These are phyloP conservation scores for Cynoglossus semilaevis DNA, from an alignment of 2,113 vertebrate species.

Conservation along the genomic window DNA sequence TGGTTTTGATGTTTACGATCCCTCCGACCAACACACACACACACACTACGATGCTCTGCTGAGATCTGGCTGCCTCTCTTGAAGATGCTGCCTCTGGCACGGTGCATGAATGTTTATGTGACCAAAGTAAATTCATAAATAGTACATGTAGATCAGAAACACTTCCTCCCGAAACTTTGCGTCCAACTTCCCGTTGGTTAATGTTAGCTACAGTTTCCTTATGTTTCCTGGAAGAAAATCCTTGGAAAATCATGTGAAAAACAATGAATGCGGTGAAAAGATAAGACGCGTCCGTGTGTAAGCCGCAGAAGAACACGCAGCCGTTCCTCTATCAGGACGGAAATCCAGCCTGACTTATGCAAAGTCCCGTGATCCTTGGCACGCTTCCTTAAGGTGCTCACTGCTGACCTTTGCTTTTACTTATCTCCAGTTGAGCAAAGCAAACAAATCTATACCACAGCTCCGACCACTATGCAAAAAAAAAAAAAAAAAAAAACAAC, in stretches of 20 bases:
- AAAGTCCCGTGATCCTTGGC: constrained; percentile 53
- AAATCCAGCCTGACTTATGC: constrained; percentile 51
- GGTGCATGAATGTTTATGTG: not conserved
- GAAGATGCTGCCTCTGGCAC: constrained; percentile 6
- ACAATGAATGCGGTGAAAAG: constrained; percentile 28
- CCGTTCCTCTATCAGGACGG: constrained; percentile 30
- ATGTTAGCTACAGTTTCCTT: constrained; percentile 6
- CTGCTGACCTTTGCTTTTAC: constrained; percentile 54
- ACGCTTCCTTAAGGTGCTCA: constrained; percentile 28
- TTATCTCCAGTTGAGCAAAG: constrained; percentile 30
- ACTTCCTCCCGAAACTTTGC: not conserved
- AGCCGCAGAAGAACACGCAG: constrained; percentile 47
- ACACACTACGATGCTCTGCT: no score
- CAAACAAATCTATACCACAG: constrained; percentile 61
- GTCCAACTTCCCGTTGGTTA: not conserved
- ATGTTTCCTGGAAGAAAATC: constrained; percentile 41
- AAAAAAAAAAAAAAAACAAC: constrained; percentile 14
- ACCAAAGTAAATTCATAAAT: not conserved
- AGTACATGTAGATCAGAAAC: not conserved
- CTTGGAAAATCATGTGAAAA: constrained; percentile 30
- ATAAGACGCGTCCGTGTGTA: constrained; percentile 19
- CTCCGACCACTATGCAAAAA: constrained; percentile 63
- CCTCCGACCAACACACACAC: constrained; percentile 8
- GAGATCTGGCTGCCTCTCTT: constrained; percentile 1
- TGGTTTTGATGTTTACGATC: constrained; percentile 25